Percentiles rank a stretch among this genome's conserved stretches.
Evolutionary conservation across 2,797 vertebrate species (phyloP).

Genomic region (Loriculus beryllinus): DNA sequence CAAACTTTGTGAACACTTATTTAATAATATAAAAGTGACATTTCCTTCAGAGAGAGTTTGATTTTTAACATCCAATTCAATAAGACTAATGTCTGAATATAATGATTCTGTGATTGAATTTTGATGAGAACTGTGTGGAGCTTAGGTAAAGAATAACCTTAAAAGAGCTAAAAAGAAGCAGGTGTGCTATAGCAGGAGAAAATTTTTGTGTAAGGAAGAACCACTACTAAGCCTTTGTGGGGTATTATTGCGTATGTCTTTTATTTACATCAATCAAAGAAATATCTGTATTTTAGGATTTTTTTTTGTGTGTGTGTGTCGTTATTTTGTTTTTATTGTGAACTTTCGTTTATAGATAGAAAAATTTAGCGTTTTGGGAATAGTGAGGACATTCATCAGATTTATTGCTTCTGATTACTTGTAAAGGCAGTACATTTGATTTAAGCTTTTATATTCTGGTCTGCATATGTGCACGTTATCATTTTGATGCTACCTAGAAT

Average conservation of each 20-base stretch:
- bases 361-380: neutral
- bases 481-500: neutral
- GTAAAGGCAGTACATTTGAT: neutral
- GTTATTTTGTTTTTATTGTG: neutral
- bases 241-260: neutral
- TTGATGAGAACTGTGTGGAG: conserved; percentile 59
- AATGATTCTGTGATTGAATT: conserved; percentile 65
- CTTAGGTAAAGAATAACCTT: conserved; percentile 58
- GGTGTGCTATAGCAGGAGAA: conserved; percentile 41
- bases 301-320: neutral
- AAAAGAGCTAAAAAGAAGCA: conserved; percentile 62
- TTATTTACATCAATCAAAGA: neutral
- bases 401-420: neutral
- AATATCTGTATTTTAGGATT: neutral
- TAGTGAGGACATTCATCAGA: neutral
- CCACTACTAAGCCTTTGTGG: neutral
- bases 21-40: conserved; percentile 67
- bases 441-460: neutral
- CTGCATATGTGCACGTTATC: neutral
- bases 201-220: conserved; percentile 13
- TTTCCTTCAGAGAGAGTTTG: conserved; percentile 72
- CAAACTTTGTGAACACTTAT: conserved; percentile 67
- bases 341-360: neutral
- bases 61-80: conserved; percentile 67
- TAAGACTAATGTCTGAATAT: conserved; percentile 64